phyloP scores from a whole-genome alignment of 2,888 invertebrate genomes.

The Cosmia trapezina region DNA sequence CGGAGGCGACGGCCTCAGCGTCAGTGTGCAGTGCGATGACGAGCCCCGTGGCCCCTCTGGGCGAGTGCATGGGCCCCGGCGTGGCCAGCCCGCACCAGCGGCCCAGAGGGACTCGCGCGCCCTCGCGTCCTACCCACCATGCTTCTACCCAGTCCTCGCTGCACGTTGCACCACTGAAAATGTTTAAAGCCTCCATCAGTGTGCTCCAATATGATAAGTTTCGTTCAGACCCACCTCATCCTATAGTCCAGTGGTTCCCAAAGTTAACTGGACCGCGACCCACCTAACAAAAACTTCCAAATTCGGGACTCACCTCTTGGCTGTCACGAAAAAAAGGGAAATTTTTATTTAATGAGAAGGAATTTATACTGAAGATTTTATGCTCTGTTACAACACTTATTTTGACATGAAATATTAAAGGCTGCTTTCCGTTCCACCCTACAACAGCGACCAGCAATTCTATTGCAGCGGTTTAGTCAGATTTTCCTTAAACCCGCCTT shows the following conservation, averaged over 20 bases:
- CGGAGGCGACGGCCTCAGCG: slow-evolving; percentile 96
- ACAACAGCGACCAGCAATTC: neutral
- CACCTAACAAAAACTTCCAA: too few relatives aligned
- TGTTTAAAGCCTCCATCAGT: neutral
- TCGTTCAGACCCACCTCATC: neutral
- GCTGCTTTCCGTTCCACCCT: neutral
- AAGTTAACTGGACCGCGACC: too few relatives aligned
- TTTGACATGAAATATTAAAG: neutral
- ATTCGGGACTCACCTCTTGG: too few relatives aligned
- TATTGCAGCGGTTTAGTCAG: neutral
- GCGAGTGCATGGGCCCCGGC: slow-evolving; percentile 98
- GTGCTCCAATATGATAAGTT: neutral
- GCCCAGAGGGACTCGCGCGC: slow-evolving; percentile 95
- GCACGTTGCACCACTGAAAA: slow-evolving; percentile 93
- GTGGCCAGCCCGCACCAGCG: slow-evolving; percentile 97
- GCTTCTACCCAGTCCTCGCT: slow-evolving; percentile 98
- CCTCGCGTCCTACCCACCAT: slow-evolving; percentile 96
- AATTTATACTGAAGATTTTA: neutral
- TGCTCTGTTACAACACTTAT: neutral
- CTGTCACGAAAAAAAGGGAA: too few relatives aligned
- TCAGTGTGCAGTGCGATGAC: slow-evolving; percentile 97
- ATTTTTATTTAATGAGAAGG: too few relatives aligned
- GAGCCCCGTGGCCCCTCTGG: slow-evolving; percentile 96
- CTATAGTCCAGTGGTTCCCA: too few relatives aligned
- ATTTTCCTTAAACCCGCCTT: neutral